Evolutionary conservation across 2,888 invertebrate species (phyloP), one percentile per base, ranked within the genome.

Genomic region (Heliconius ethilla): DNA sequence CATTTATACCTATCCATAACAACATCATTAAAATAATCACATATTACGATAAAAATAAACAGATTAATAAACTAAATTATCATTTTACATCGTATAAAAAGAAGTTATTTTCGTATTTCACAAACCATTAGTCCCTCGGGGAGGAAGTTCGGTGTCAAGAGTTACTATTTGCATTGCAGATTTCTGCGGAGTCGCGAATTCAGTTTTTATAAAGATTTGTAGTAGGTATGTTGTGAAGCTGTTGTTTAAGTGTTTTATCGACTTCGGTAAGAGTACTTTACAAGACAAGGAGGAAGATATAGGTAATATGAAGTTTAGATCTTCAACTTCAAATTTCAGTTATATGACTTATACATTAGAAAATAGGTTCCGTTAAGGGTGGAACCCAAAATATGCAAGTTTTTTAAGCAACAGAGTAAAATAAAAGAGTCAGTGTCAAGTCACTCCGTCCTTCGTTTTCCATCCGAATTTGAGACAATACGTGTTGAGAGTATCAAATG

Each of bases 141-240:
- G 22, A 13, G 29, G 55, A 55, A 70, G 29, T 70, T 55, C 55
- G 70, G 55, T 55, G 70, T 70, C 70, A 70, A 55, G 70, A 70
- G n/a, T 55, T 70, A 27, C 70, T 40, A 70, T 70, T 70, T 70
- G 55, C 55, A 70, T 55, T 59, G 70, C 70, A 70, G 70, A 70
- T 70, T n/a, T n/a, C 55, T 22, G 22, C 70, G 15, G 15, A 55
- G 55, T 70, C 70, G 55, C 51, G 70, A 59, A n/a, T 70, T 70
- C n/a, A 55, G 55, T 59, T 59, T 59, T 70, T 55, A 13, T 55
- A 13, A 55, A 55, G 70, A 33, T 55, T 70, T 15, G 13, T n/a
- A 22, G 55, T 29, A 29, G 29, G 29, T 29, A 51, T 33, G 27
- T 33, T 70, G 70, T 33, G 13, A 27, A 70, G 70, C 33, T 55